Evolutionary conservation across 2,113 vertebrate species (phyloP).

Genomic region (Chloebia gouldiae): DNA sequence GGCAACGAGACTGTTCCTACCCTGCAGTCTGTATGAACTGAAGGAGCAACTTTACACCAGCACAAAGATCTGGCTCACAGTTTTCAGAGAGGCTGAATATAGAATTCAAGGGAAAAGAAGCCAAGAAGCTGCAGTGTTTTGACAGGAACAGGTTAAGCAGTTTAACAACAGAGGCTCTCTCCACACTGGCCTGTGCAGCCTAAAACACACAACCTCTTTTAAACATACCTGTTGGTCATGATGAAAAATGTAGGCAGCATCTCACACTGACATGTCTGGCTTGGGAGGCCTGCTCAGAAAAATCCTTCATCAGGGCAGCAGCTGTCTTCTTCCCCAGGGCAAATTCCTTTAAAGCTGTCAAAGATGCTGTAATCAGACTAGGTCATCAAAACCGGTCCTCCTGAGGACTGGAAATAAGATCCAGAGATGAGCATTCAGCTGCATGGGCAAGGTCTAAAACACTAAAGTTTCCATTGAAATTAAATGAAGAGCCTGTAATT

Average conservation of each 20-base stretch:
- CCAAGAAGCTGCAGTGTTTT: not conserved
- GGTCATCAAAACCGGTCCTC: constrained; percentile 50
- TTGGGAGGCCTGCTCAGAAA: constrained; percentile 76
- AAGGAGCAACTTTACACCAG: not conserved
- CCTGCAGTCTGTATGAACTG: not conserved
- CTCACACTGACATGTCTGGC: constrained; percentile 71
- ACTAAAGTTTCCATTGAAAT: constrained; percentile 68
- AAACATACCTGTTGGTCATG: constrained; percentile 83
- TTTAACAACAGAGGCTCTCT: not conserved
- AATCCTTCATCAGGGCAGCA: constrained; percentile 78
- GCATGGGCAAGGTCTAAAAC: constrained; percentile 57
- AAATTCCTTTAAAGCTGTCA: constrained; percentile 81
- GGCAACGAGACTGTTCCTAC: not conserved
- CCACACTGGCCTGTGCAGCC: not conserved
- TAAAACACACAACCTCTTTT: not conserved
- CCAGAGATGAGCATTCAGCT: constrained; percentile 62
- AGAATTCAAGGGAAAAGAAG: not conserved
- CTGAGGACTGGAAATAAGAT: constrained; percentile 70
- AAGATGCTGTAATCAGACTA: constrained; percentile 78
- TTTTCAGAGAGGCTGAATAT: not conserved
- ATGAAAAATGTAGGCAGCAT: constrained; percentile 77
- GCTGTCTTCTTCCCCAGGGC: constrained; percentile 68
- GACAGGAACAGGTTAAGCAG: not conserved
- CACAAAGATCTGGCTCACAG: not conserved
- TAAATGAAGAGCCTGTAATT: constrained; percentile 64